phyloP scores from a whole-genome alignment of 2,888 invertebrate species.

The Argyresthia albistria region DNA sequence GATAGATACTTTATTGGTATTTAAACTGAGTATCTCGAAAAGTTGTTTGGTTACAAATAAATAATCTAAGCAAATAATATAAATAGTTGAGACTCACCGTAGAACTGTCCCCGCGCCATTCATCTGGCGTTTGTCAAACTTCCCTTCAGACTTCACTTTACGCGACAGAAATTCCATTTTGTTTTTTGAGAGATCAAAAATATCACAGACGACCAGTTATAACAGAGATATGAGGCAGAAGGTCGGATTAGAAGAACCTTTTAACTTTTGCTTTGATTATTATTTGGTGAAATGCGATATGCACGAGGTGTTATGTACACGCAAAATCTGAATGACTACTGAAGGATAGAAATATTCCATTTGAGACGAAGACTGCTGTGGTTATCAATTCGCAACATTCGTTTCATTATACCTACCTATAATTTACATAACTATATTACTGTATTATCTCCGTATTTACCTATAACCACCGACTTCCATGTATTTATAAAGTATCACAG shows the following conservation, averaged over 20 bases:
- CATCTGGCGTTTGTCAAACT: constrained; percentile 45
- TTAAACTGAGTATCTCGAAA: no score
- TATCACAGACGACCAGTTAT: constrained; percentile 29
- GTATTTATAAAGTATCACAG: no score
- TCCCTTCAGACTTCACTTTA: constrained; percentile 43
- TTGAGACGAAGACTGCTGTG: not conserved
- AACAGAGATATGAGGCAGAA: not conserved
- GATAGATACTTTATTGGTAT: no score
- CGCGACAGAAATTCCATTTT: constrained; percentile 57
- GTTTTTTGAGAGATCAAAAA: constrained; percentile 25
- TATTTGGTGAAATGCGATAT: not conserved
- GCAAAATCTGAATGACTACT: constrained; percentile 50
- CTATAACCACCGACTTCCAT: no score
- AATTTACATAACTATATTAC: not conserved
- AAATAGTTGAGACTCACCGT: constrained; percentile 30
- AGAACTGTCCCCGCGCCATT: constrained; percentile 40
- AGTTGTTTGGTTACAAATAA: no score
- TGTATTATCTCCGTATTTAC: no score
- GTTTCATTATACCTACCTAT: not conserved
- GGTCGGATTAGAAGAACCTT: not conserved
- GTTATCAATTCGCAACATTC: not conserved
- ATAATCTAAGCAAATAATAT: no score
- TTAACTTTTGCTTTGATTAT: not conserved
- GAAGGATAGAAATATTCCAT: constrained; percentile 25
- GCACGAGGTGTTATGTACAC: constrained; percentile 14